phyloP scores from a whole-genome alignment of 2,888 invertebrate species.

The Athalia rosae region DNA sequence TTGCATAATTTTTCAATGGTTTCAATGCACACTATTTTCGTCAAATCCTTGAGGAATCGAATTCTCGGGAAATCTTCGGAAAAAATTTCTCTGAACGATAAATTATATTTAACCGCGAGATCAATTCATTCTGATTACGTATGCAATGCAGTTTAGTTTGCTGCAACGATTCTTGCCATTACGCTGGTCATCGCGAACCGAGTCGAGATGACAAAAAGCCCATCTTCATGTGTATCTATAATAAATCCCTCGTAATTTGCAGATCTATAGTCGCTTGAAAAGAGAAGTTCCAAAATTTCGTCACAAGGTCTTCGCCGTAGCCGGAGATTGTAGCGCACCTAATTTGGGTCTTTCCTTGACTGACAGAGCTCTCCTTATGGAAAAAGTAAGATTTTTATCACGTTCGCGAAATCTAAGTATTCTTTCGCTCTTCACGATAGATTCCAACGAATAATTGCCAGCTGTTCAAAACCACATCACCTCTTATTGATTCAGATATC shows the following conservation, averaged over 20 bases:
- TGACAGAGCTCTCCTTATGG: slow-evolving; percentile 74
- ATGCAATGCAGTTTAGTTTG: no score
- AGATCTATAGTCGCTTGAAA: slow-evolving; percentile 76
- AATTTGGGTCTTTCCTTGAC: slow-evolving; percentile 75
- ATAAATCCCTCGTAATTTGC: slow-evolving; percentile 1
- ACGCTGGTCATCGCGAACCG: no score
- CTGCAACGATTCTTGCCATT: no score
- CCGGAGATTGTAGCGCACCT: slow-evolving; percentile 76
- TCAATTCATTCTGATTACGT: no score
- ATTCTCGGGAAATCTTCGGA: no score
- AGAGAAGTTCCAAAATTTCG: slow-evolving; percentile 75
- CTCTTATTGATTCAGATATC: slow-evolving; percentile 55
- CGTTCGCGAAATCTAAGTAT: neutral
- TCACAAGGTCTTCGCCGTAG: slow-evolving; percentile 77
- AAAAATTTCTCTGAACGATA: no score
- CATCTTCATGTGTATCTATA: no score
- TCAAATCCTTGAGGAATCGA: no score
- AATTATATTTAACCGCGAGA: no score
- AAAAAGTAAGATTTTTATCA: slow-evolving; percentile 74
- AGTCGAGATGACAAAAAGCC: no score
- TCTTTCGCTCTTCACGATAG: neutral
- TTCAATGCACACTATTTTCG: no score
- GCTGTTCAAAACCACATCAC: neutral
- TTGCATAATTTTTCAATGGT: no score
- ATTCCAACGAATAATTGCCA: neutral